Base-by-base conservation (phyloP, 2,113 vertebrate species). In the Larimichthys polyactis region DNA sequence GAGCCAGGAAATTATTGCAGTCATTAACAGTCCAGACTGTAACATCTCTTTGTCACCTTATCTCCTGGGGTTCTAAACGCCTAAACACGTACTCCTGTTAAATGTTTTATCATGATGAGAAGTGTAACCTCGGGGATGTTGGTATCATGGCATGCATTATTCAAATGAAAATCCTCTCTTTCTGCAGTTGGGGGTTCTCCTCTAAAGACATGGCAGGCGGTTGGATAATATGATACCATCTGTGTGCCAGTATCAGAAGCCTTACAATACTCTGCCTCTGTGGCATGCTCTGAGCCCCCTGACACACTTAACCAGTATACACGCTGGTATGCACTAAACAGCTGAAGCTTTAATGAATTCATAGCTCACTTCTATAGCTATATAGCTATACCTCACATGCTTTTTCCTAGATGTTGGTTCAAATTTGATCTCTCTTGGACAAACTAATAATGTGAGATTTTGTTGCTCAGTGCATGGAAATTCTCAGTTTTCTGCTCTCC, bases 91-190 rank as follows among this genome's bases (percentile, higher is more conserved):
- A 62, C 62, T 69, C 72, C 64, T 49, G 78, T 58, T 89, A 80
- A 92, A 88, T 90, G 76, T 90, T 92, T 93, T 64, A 91, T 79
- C 73, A 40, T 59, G 67, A 84, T 49, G 78, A 71, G 71, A 62
- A 74, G 72, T 57, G 82, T 83, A 82, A 89, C 85, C 87, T 75
- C 75, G 2, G 72, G 78, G 75, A 80, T 68, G 74, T 62, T 80
- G 4, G 64, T 79, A 68, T 82, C 71, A 11, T 11, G 22, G 20
- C 78, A 52, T 88, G 40, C 75, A 89, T 90, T 88, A 88, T 87
- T 90, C 71, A 86, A 68, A 69, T 66, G 10, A 29, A 70, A 86
- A 87, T 86, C 69, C 66, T 79, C 72, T 75, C 73, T 75, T 24
- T 78, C 62, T 78, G 57, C 58, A 40, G 73, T 74, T 24, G 59